Evolutionary conservation across 2,797 vertebrate species (phyloP).

Genomic region (Agapornis canus): DNA sequence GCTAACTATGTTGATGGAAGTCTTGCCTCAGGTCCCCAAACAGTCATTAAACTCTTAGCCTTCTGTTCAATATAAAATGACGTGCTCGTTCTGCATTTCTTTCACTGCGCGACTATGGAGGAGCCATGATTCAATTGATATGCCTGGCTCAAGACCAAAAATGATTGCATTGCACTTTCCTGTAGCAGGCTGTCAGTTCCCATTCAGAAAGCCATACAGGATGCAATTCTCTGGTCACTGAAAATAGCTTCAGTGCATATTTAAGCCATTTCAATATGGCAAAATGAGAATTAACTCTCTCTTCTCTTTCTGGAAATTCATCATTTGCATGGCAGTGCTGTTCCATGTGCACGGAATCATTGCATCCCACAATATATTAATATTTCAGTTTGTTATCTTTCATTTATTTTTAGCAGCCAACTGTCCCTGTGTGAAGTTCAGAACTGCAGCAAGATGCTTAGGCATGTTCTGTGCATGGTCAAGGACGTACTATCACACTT

Average conservation of each 20-base stretch:
- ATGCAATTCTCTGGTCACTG: constrained; percentile 31
- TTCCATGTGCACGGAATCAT: background rate
- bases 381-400: constrained; percentile 1
- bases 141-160: constrained; percentile 33
- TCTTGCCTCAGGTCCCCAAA: background rate
- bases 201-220: background rate
- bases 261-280: background rate
- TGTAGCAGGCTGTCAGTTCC: constrained; percentile 14
- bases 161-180: constrained; percentile 7
- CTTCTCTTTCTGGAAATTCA: background rate
- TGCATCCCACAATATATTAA: background rate
- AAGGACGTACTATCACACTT: background rate
- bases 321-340: background rate
- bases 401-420: constrained; percentile 5
- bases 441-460: background rate
- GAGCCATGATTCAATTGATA: constrained; percentile 21
- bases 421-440: background rate
- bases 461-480: background rate
- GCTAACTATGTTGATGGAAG: background rate
- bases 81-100: background rate
- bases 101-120: background rate
- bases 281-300: constrained; percentile 2
- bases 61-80: constrained; percentile 18
- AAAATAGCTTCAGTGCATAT: constrained; percentile 19
- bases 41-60: constrained; percentile 47